These are phyloP conservation scores for Ennomos erosarius DNA, from an alignment of 2,888 invertebrate species.

Conservation along the genomic window DNA sequence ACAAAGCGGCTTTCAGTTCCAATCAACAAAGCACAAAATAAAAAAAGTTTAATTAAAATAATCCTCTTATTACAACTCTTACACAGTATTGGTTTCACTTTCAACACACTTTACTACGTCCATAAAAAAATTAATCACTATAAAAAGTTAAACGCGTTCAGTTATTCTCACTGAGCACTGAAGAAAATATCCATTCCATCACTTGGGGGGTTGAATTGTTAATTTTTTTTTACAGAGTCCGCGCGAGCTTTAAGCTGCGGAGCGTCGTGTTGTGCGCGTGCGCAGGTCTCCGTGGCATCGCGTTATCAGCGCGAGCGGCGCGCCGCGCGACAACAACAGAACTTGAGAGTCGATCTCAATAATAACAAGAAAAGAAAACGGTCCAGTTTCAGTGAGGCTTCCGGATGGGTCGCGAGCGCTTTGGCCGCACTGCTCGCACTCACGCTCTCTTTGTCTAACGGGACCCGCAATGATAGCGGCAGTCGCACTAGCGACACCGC, in stretches of 20 bases:
- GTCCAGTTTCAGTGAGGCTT: conserved; percentile 85
- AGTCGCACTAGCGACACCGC: conserved; percentile 79
- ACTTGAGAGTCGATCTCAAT: conserved; percentile 84
- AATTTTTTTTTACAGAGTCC: conserved; percentile 53
- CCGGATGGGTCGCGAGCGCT: conserved; percentile 82
- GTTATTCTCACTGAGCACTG: conserved; percentile 66
- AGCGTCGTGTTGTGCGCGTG: conserved; percentile 71
- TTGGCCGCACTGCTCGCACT: conserved; percentile 65
- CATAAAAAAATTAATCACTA: conserved; percentile 50
- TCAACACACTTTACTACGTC: conserved; percentile 56
- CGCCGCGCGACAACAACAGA: conserved; percentile 84
- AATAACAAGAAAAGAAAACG: conserved; percentile 86
- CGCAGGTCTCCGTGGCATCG: conserved; percentile 80
- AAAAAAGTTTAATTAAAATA: conserved; percentile 51
- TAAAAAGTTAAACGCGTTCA: conserved; percentile 52
- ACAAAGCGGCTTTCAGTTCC: conserved; percentile 38
- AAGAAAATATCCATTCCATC: conserved; percentile 75
- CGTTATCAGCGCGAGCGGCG: conserved; percentile 83
- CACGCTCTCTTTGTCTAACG: conserved; percentile 78
- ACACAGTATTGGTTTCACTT: conserved; percentile 73
- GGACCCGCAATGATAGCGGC: conserved; percentile 76
- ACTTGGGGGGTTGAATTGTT: conserved; percentile 54
- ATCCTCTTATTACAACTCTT: conserved; percentile 51
- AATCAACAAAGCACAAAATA: conserved; percentile 43
- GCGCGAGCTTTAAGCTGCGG: conserved; percentile 75